A percentile compares a stretch with the other conserved stretches of the same genome.
Conservation (phyloP, 64 coral and sea anemone genomes). For the Dendronephthya gigantea region DNA sequence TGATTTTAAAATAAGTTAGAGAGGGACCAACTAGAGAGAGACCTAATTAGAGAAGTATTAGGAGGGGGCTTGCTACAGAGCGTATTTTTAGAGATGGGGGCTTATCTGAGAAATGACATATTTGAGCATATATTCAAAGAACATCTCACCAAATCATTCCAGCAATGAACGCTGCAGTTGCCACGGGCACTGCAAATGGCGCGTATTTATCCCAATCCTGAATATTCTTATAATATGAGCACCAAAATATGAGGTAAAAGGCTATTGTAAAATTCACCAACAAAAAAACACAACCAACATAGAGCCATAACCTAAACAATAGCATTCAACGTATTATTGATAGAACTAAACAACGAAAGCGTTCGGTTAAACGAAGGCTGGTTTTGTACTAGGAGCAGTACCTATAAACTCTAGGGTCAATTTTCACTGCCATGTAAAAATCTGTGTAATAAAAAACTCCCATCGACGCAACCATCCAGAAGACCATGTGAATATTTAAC, state of each 20-base stretch:
- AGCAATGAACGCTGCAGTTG: conserved; percentile 72
- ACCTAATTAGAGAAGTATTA: neutral
- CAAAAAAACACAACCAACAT: conserved; percentile 61
- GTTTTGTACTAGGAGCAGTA: no score
- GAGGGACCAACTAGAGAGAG: neutral
- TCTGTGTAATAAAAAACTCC: conserved; percentile 92
- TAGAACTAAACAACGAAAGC: no score
- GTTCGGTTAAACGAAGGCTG: no score
- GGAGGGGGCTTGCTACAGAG: neutral
- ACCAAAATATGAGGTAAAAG: conserved; percentile 77
- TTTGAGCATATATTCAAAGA: neutral
- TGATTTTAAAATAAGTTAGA: no score
- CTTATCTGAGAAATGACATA: neutral
- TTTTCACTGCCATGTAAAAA: conserved; percentile 81
- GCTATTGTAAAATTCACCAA: conserved; percentile 64
- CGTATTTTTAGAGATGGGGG: no score
- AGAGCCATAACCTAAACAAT: conserved; percentile 66
- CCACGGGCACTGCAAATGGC: conserved; percentile 72
- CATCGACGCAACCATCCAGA: conserved; percentile 95
- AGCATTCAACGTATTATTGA: no score
- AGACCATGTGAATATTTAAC: conserved; percentile 73
- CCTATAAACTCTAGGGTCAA: conserved; percentile 91
- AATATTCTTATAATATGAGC: conserved; percentile 80
- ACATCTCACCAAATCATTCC: conserved; percentile 86
- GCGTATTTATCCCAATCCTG: conserved; percentile 72